Evolutionary conservation across 2,113 vertebrate genomes (phyloP).

Genomic region (Anhinga anhinga): DNA sequence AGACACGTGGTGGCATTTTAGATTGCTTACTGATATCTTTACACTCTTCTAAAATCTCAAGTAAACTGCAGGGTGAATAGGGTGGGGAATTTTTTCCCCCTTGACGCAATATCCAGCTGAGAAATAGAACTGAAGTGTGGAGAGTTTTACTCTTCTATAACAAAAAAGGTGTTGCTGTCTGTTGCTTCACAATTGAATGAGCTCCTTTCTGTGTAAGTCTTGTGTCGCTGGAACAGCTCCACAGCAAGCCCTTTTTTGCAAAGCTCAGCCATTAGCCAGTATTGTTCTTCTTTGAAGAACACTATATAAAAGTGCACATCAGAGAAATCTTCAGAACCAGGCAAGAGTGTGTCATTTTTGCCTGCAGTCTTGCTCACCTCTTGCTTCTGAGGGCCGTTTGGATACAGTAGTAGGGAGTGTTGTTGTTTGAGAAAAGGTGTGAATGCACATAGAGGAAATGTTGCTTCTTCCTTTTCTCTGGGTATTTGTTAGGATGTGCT

Average conservation of each 20-base stretch:
- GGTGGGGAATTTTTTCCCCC: rapidly evolving
- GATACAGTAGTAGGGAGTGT: not conserved
- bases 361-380: not conserved
- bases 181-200: not conserved
- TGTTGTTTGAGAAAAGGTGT: not conserved
- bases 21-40: not conserved
- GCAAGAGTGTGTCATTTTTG: not conserved
- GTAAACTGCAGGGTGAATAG: not conserved
- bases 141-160: not conserved
- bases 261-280: not conserved
- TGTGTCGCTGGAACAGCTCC: not conserved
- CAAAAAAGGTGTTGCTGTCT: not conserved
- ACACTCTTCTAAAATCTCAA: not conserved
- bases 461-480: not conserved
- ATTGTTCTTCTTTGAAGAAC: not conserved
- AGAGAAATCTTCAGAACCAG: not conserved
- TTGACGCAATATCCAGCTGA: not conserved
- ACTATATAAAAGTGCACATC: not conserved
- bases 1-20: not conserved
- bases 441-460: not conserved
- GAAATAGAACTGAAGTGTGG: not conserved
- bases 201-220: not conserved
- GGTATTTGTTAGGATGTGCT: not conserved
- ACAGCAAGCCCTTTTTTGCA: not conserved
- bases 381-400: not conserved